Evolutionary conservation across 2,113 vertebrate genomes (phyloP).

Genomic region (Saimiri boliviensis): DNA sequence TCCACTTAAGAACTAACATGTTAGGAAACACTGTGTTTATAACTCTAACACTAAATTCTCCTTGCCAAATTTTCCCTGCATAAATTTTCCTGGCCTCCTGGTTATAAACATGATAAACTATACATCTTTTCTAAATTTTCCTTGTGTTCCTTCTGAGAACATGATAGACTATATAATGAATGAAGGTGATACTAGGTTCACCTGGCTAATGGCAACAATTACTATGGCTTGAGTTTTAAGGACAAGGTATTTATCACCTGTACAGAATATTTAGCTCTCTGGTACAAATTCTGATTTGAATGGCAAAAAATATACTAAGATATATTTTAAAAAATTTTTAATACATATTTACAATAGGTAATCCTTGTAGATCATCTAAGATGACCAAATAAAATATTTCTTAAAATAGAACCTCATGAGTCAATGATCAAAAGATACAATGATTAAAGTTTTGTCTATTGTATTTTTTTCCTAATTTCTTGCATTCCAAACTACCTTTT

Average conservation of each 20-base stretch:
- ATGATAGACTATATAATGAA: background rate
- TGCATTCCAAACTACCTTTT: background rate
- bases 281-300: background rate
- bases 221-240: background rate
- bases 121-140: background rate
- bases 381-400: constrained; percentile 15
- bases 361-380: background rate
- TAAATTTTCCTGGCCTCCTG: too few relatives aligned
- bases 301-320: background rate
- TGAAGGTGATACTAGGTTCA: background rate
- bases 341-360: background rate
- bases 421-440: background rate
- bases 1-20: background rate
- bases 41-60: background rate
- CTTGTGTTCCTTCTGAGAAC: background rate
- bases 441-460: background rate
- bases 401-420: background rate
- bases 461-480: background rate
- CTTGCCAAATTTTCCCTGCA: background rate
- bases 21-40: background rate
- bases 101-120: too few relatives aligned
- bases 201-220: background rate
- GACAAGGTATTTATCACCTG: background rate
- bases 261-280: background rate
- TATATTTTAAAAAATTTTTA: background rate